These are phyloP conservation scores for Carcharodon carcharias DNA, from an alignment of 2,797 vertebrate species.

Conservation along the genomic window DNA sequence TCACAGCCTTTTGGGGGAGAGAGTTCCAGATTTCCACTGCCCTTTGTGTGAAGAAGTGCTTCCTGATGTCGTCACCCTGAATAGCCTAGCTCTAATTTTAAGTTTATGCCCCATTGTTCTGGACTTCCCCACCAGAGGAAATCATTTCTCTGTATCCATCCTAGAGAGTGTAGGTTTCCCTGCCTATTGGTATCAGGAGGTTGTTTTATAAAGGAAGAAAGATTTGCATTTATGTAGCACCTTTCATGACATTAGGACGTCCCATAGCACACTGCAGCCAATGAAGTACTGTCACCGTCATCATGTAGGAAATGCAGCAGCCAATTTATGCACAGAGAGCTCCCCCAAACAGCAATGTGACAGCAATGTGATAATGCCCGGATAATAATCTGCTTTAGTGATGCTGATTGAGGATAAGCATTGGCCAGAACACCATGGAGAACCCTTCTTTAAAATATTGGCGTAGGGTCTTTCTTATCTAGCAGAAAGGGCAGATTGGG, in stretches of 20 bases:
- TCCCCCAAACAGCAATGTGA: not conserved
- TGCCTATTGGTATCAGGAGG: not conserved
- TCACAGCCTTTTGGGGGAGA: not conserved
- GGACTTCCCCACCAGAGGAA: not conserved
- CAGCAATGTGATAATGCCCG: too few relatives aligned
- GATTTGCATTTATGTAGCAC: not conserved
- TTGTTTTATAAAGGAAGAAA: not conserved
- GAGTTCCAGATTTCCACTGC: not conserved
- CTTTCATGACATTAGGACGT: not conserved
- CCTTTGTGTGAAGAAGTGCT: not conserved
- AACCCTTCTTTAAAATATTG: not conserved
- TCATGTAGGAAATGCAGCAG: too few relatives aligned
- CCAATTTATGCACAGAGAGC: not conserved
- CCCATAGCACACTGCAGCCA: not conserved
- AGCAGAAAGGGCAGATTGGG: not conserved
- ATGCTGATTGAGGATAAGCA: not conserved
- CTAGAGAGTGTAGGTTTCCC: not conserved
- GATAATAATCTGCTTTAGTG: not conserved
- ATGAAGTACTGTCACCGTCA: not conserved
- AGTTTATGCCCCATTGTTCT: not conserved
- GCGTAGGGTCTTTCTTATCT: not conserved
- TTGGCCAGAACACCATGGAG: not conserved
- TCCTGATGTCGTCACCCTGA: not conserved
- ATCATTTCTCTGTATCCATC: not conserved
- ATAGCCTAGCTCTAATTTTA: not conserved